Base-by-base conservation (phyloP, 2,888 invertebrate species). In the Cheilosia impressa region DNA sequence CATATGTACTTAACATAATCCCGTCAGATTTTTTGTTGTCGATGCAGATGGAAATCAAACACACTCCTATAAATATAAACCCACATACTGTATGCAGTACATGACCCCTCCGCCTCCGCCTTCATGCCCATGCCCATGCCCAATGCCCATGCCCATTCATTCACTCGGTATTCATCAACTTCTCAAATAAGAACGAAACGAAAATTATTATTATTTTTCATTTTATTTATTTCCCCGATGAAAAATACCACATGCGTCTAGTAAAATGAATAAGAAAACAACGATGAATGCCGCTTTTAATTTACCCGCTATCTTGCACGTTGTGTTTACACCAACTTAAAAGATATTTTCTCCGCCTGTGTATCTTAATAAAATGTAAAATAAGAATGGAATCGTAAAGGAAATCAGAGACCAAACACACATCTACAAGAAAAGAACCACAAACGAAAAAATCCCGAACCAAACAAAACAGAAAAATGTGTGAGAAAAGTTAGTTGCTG, bases 81-180 rank as follows among this genome's bases (percentile, higher is more conserved):
- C 52, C 27, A 76, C 60, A 62, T 57, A 55, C 65, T 41, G 50
- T 55, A 63, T 88, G 87, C 89, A 90, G 88, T 89, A 89, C 57
- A 75, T 75, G 79, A 84, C 83, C 79, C 79, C 69, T 87, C 82
- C 87, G 87, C 79, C 69, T 87, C 82, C 87, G n/a, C n/a, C n/a
- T n/a, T n/a, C n/a, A 87, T 88, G 87, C 87, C 89, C 84, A 79
- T 53, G 65, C 41, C 75, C 69, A 79, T 79, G n/a, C n/a, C n/a
- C n/a, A n/a, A 87, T 88, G 87, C 87, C 89, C 84, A 79, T 53
- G 65, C 41, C 75, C 69, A 79, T 79, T 76, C 76, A 80, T 71
- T 84, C 84, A 65, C 57, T 80, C 65, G 52, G 75, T 71, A 84
- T 84, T 85, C 84, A 81, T 85, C 84, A 82, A 82, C 71, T 71